Conservation (phyloP, 2,888 invertebrate species). For the Junonia oenone region DNA sequence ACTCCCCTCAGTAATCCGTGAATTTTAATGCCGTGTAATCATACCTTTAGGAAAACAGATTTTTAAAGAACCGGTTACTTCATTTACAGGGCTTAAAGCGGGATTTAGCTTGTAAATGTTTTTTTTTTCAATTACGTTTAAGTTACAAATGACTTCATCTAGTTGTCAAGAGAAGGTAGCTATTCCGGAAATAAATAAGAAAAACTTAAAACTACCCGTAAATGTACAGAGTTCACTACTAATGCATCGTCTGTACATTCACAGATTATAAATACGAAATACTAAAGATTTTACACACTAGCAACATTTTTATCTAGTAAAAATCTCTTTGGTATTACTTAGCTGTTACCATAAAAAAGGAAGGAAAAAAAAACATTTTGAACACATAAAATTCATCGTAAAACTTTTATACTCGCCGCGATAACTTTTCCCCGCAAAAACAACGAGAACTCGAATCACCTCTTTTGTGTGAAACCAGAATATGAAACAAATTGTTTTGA, state of each 20-base stretch:
- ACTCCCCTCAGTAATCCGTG: background rate
- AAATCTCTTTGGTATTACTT: slow-evolving; percentile 1
- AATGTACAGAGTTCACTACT: background rate
- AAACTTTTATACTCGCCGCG: background rate
- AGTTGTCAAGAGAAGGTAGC: background rate
- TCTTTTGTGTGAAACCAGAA: slow-evolving; percentile 8
- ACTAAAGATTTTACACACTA: slow-evolving; percentile 10
- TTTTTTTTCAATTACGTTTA: background rate
- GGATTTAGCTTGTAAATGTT: background rate
- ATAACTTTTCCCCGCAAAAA: slow-evolving; percentile 22
- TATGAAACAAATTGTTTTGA: slow-evolving; percentile 11
- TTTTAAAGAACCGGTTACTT: background rate
- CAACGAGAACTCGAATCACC: slow-evolving; percentile 11
- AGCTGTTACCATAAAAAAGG: background rate
- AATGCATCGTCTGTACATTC: slow-evolving; percentile 2
- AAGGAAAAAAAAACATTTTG: background rate
- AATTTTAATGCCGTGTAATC: background rate
- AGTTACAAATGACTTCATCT: background rate
- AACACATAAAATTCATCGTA: background rate
- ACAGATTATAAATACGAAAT: background rate
- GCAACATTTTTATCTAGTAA: background rate
- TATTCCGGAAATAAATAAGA: slow-evolving; percentile 6
- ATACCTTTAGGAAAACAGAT: background rate
- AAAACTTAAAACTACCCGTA: slow-evolving; percentile 1
- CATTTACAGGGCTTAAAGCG: background rate